phyloP scores from a whole-genome alignment of 2,888 invertebrate genomes.

The Halictus ligatus region DNA sequence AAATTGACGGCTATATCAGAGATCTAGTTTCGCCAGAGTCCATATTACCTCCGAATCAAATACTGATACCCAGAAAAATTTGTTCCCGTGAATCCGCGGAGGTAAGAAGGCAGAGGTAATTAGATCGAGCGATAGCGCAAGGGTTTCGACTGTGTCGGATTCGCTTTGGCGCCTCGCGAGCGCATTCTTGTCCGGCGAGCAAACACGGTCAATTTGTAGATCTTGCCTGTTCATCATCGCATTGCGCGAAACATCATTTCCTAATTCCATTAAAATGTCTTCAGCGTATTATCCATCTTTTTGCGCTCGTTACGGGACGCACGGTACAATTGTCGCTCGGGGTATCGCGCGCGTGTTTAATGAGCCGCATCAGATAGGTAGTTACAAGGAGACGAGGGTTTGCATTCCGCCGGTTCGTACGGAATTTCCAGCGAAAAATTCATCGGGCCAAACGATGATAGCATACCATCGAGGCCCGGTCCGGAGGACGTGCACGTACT shows the following conservation, averaged over 20 bases:
- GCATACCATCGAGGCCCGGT: slow-evolving; percentile 59
- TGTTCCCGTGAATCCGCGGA: not conserved
- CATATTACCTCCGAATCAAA: not conserved
- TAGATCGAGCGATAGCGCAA: not conserved
- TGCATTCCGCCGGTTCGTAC: slow-evolving; percentile 60
- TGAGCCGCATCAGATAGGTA: slow-evolving; percentile 67
- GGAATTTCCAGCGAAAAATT: slow-evolving; percentile 68
- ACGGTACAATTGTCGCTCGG: slow-evolving; percentile 61
- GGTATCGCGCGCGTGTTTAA: slow-evolving; percentile 67
- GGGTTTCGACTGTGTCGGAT: not conserved
- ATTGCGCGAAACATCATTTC: slow-evolving; percentile 13
- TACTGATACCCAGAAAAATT: not conserved
- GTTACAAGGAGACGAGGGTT: slow-evolving; percentile 57
- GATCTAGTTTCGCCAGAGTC: not conserved
- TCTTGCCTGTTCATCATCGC: not conserved
- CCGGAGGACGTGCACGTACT: slow-evolving; percentile 10
- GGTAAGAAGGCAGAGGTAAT: not conserved
- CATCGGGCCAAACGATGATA: slow-evolving; percentile 65
- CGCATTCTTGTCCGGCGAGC: not conserved
- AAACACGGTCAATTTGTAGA: slow-evolving; percentile 12
- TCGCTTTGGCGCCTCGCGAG: not conserved
- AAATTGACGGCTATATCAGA: not conserved
- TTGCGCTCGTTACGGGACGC: slow-evolving; percentile 25
- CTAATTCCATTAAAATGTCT: slow-evolving; percentile 14
- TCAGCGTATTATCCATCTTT: slow-evolving; percentile 17